These are phyloP conservation scores for Litocranius walleri DNA, from an alignment of 2,113 vertebrate genomes.

Conservation along the genomic window DNA sequence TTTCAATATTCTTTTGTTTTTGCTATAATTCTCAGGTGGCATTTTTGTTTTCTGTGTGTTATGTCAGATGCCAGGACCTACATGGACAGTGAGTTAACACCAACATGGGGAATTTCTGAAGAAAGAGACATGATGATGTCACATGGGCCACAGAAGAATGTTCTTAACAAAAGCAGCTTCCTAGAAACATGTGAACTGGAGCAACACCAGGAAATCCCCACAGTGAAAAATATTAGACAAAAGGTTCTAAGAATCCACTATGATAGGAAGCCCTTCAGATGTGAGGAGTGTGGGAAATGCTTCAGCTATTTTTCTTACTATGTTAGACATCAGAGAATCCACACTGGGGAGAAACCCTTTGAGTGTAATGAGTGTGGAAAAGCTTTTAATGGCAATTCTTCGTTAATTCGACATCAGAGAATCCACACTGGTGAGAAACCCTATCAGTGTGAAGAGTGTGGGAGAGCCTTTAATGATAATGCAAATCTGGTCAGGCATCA, in stretches of 20 bases:
- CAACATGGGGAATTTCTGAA: neutral
- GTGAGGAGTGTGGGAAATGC: slow-evolving; percentile 33
- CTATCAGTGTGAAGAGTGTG: slow-evolving; percentile 41
- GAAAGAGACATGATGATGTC: neutral
- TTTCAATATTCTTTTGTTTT: neutral
- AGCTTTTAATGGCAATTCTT: neutral
- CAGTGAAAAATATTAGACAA: neutral
- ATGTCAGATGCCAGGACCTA: neutral
- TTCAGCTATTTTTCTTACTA: slow-evolving; percentile 38
- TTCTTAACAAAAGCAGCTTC: neutral
- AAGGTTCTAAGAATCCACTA: neutral
- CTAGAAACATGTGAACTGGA: neutral
- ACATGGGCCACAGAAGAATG: neutral
- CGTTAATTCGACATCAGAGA: slow-evolving; percentile 11
- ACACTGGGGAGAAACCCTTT: slow-evolving; percentile 42
- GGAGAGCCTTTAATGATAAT: slow-evolving; percentile 36
- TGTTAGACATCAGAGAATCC: slow-evolving; percentile 46
- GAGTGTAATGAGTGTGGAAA: slow-evolving; percentile 43
- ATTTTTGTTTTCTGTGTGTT: slow-evolving; percentile 28
- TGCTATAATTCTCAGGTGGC: neutral
- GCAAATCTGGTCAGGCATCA: slow-evolving; percentile 6
- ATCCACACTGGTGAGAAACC: slow-evolving; percentile 45
- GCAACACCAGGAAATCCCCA: neutral
- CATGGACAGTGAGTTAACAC: neutral
- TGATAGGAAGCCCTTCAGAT: neutral